phyloP scores from a whole-genome alignment of 2,888 invertebrate genomes.

The Automeris io region DNA sequence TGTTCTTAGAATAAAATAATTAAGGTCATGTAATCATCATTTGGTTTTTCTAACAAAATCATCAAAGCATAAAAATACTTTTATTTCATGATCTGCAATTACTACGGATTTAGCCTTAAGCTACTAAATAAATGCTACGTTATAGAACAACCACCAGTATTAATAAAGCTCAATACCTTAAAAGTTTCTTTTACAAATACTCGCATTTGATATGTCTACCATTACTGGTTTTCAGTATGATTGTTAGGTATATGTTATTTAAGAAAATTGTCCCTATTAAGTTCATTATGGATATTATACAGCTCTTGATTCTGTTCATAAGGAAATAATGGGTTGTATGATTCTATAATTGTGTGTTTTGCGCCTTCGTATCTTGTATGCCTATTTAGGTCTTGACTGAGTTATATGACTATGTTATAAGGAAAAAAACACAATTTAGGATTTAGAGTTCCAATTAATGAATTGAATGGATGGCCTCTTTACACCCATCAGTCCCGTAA shows the following conservation, averaged over 20 bases:
- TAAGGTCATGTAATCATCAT: constrained; percentile 1
- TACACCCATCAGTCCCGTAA: too few relatives aligned
- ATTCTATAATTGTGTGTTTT: constrained; percentile 18
- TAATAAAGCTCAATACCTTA: too few relatives aligned
- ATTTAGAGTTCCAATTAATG: too few relatives aligned
- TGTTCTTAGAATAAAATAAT: constrained; percentile 1
- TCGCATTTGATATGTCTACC: too few relatives aligned
- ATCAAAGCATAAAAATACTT: neutral
- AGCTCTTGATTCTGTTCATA: constrained; percentile 24
- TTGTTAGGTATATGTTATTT: too few relatives aligned
- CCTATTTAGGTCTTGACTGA: too few relatives aligned
- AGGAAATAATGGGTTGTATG: constrained; percentile 26
- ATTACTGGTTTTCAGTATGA: too few relatives aligned
- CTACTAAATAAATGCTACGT: constrained; percentile 35
- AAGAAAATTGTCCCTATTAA: constrained; percentile 60
- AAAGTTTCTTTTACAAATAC: too few relatives aligned
- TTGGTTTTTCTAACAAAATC: neutral
- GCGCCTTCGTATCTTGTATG: constrained; percentile 1
- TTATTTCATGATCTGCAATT: constrained; percentile 40
- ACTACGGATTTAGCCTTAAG: constrained; percentile 46
- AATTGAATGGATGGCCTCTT: too few relatives aligned
- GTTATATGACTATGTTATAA: too few relatives aligned
- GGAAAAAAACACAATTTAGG: too few relatives aligned
- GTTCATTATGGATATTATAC: constrained; percentile 48
- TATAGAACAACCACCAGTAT: constrained; percentile 23